Evolutionary conservation across 2,797 vertebrate genomes (phyloP), one percentile per base, ranked within the genome.

Genomic region (Tenualosa thibaudeaui): DNA sequence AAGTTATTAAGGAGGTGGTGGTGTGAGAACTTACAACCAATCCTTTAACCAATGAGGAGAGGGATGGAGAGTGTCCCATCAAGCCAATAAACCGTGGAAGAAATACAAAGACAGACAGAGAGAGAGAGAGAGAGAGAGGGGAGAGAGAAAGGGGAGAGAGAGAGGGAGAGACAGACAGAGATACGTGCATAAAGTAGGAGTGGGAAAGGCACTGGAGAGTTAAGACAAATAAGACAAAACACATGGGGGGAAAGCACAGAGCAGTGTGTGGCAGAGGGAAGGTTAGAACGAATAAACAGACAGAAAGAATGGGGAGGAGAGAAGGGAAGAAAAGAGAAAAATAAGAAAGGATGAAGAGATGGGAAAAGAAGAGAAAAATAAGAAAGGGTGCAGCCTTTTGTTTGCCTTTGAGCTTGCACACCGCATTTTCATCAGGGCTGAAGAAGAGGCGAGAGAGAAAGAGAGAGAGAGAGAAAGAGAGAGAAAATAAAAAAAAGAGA

Each of bases 401-500:
- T 86, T 84, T 75, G 83, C 60, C 54, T 82, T 65, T 54, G 53
- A 56, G 53, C 84, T 13, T 82, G 50, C 81, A 82, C 49, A 54
- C 75, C 83, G 84, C 82, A 83, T 88, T 89, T 85, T 84, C 81
- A 90, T 87, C 82, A 87, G 88, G 86, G 85, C 58, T 85, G 75
- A 78, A 84, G 75, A 40, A 82, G 83, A 17, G 17, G 81, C 49
- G n/a, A 65, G n/a, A 65, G n/a, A 65, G n/a, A 65, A 2, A 65
- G 60, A 26, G 0, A 24, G 65, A 10, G 24, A 31, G 65, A 37
- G 65, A 31, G n/a, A n/a, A n/a, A 68, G 83, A 46, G 12, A 71
- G 75, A 83, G 50, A 3, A 31, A 31, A 31, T 31, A 31, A 31
- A 31, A n/a, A n/a, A 75, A 12, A 65, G n/a, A 65, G 60, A 40